Base-by-base conservation (phyloP, 2,113 vertebrate genomes). In the Speoplatyrhinus poulsoni region DNA sequence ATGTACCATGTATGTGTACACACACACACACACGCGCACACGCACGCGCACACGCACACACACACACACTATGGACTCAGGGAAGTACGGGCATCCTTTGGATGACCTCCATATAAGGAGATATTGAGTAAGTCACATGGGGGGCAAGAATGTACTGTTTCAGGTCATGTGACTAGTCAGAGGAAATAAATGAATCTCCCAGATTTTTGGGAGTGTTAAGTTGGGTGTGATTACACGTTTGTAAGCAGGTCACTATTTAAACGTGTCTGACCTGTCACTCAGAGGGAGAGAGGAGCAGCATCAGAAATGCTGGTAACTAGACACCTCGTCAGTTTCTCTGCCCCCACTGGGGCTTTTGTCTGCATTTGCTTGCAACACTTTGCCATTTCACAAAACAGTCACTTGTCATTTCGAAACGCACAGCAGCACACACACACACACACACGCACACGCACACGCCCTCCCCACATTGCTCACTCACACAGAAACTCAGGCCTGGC, bases 31-130 rank as follows among this genome's bases (percentile, higher is more conserved):
- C 32, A 66, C 58, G 48, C 46, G 41, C 58, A 58, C 52, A 54
- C 49, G 48, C 41, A 49, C 46, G 8, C 63, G 65, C 61, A 61
- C 58, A 46, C 26, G 59, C 48, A 60, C 55, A 53, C 58, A 62
- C 62, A 70, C 63, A 62, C 75, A 67, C 75, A 76, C 67, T 75
- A 74, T 75, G 77, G 69, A 72, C 12, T 65, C 62, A 72, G 63
- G 69, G 73, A 62, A 80, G 76, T 73, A 74, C 80, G 76, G 62
- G 80, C 88, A 87, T 82, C 70, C 60, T 85, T 89, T 88, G 89
- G 86, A 89, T 84, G 86, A 87, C 79, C 48, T 89, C 89, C 89
- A 87, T 90, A 90, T 88, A 91, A 88, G 87, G 87, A 85, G 75
- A 87, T 84, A 84, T 83, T 85, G 80, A 70, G 65, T 17, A n/a